A percentile compares a stretch with the other conserved stretches of the same genome.
phyloP scores from a whole-genome alignment of 2,888 invertebrate genomes.

The Antheraea assamensis region DNA sequence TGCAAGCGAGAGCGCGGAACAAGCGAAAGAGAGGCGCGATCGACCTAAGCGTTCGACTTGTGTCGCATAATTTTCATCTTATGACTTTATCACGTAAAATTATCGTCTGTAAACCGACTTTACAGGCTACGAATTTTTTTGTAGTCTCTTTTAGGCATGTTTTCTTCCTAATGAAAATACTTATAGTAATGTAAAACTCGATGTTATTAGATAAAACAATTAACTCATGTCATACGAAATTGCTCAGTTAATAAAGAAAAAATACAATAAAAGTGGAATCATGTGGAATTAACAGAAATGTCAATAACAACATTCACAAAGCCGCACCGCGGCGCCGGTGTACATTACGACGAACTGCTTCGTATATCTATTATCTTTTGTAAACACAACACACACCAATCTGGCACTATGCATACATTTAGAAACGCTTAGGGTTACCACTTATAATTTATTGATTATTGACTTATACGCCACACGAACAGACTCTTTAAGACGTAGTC shows the following conservation, averaged over 20 bases:
- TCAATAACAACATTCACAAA: slow-evolving; percentile 9
- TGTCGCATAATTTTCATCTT: no score
- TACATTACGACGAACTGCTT: slow-evolving; percentile 15
- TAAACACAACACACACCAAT: slow-evolving; percentile 11
- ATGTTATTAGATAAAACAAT: background rate
- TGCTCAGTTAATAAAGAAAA: background rate
- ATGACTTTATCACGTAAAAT: no score
- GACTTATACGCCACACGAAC: background rate
- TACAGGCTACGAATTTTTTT: no score
- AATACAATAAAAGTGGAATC: background rate
- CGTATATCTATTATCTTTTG: slow-evolving; percentile 14
- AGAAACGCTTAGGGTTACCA: background rate
- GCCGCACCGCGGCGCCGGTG: background rate
- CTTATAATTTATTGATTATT: background rate
- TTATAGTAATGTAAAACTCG: no score
- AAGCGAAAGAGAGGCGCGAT: no score
- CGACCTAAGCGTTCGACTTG: no score
- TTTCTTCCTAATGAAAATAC: no score
- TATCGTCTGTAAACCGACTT: no score
- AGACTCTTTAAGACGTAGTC: background rate
- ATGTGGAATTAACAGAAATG: slow-evolving; percentile 8
- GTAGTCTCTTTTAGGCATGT: no score
- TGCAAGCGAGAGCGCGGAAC: no score
- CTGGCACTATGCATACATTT: slow-evolving; percentile 13
- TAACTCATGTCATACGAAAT: background rate